Evolutionary conservation across 92 coral and sea anemone genomes (phyloP), one percentile per base, ranked within the genome.

Genomic region (Galaxea fascicularis): DNA sequence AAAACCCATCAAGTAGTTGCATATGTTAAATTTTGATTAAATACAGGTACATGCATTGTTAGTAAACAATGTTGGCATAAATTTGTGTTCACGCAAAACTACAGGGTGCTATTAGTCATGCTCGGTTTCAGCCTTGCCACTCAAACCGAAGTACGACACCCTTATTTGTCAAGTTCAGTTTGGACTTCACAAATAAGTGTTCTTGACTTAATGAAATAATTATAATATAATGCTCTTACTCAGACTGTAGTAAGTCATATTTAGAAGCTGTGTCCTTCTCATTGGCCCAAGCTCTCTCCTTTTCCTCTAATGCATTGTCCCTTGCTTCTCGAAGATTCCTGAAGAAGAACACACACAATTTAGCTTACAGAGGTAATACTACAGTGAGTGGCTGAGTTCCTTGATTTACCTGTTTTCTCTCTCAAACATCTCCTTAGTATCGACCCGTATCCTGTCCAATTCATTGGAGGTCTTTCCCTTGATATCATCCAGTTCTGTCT

Each of bases 361-460:
- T 22, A 14, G 21, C 17, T 31, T 18, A 18, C 13, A 44, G 13
- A 31, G 3, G 27, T 20, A 35, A 68, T 17, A 69, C 7, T 0
- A 60, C 29, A 22, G 29, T 14, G 8, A 0, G 4, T 17, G 9
- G 11, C 28, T 21, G 20, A 8, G 26, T n/a, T 17, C 7, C 45
- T 14, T 12, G 28, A 0, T 10, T 71, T 66, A 89, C 98, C 98
- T 92, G 90, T 94, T 96, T 87, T 96, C 98, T 72, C 98, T 83
- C 70, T 96, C 98, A 85, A 90, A 96, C 98, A 96, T 94, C 20
- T 94, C 98, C 77, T 90, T 92, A 39, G 98, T 90, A 71, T 96
- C 91, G 16, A 74, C 82, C 85, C 95, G 90, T 49, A 96, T 92
- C 80, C 87, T 95, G 31, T 96, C 96, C 64, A 96, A 86, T 75